Base-by-base conservation (phyloP, 1,140 invertebrate genomes). In the Euglossa dilemma region DNA sequence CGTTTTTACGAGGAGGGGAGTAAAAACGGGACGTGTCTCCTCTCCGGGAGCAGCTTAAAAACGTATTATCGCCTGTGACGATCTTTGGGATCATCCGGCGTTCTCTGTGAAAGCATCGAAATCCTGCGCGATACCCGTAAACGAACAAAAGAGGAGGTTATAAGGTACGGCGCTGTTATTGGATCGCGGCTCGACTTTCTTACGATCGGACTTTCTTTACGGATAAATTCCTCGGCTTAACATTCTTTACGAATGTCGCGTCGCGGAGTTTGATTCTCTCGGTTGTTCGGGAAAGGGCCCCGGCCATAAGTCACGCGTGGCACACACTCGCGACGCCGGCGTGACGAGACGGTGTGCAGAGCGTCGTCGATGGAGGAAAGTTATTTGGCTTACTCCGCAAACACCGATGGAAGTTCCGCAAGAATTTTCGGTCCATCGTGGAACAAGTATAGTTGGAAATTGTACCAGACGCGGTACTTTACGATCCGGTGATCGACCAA, bases 351-450 rank as follows among this genome's bases (percentile, higher is more conserved):
- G 47, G 45, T 25, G 61, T 45, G 64, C 18, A 56, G 71, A 28
- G 47, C 52, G 61, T 75, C 52, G 81, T 80, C 59, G 85, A 61
- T 75, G 18, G 59, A 59, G 69, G 80, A 83, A 83, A 88, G 85
- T 90, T 89, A 89, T 89, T 90, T 87, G 71, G 75, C 72, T 84
- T 61, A 67, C 43, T 57, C 20, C 43, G 71, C 74, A 74, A 83
- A 67, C 52, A 66, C 76, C 74, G 79, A 81, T 80, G 85, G 66
- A 89, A 90, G 70, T 90, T 89, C 67, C 70, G 57, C 79, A 85
- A 85, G 87, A 84, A 87, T 87, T 80, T 74, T 76, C 16, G 74
- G 56, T 74, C 63, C 18, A 28, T 70, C 61, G n/a, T 67, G 36
- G 77, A 43, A 71, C 36, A 88, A 87, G 43, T 50, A 14, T 50